Percentiles rank a stretch among this genome's conserved stretches.
These are phyloP conservation scores for Zosterops hypoxanthus DNA, from an alignment of 2,113 vertebrate genomes.

Conservation along the genomic window DNA sequence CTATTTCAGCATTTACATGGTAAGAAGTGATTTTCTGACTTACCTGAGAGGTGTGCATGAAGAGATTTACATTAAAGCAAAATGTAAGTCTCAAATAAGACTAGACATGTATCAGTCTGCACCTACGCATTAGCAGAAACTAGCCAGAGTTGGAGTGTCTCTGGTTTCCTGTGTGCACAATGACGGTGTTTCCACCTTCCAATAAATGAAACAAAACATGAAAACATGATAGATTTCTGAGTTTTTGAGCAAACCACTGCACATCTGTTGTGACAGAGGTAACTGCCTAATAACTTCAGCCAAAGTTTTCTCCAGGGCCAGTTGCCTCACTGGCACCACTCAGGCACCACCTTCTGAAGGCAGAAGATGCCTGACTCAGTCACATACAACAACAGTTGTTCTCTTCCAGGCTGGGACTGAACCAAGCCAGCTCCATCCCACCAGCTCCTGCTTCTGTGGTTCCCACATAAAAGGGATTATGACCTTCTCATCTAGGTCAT, in stretches of 20 bases:
- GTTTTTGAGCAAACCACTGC: not conserved
- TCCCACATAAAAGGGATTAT: fast-evolving
- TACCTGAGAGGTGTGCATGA: not conserved
- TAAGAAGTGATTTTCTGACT: not conserved
- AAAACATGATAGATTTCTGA: not conserved
- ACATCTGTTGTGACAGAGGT: not conserved
- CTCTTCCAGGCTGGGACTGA: not conserved
- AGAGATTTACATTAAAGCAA: not conserved
- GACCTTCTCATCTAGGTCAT: not conserved
- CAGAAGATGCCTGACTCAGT: not conserved
- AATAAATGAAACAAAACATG: not conserved
- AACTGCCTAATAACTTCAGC: not conserved
- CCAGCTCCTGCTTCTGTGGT: not conserved
- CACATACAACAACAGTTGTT: not conserved
- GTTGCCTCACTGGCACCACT: not conserved
- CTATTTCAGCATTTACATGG: not conserved
- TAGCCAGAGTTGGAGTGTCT: not conserved
- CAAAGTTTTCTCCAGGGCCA: not conserved
- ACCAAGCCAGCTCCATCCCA: not conserved
- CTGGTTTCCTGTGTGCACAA: not conserved
- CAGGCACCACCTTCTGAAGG: not conserved
- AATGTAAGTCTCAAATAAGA: not conserved
- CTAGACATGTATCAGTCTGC: not conserved
- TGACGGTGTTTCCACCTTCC: not conserved
- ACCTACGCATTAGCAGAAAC: not conserved